These are phyloP conservation scores for Crotalus helleri DNA, from an alignment of 2,113 vertebrate genomes.

Conservation along the genomic window DNA sequence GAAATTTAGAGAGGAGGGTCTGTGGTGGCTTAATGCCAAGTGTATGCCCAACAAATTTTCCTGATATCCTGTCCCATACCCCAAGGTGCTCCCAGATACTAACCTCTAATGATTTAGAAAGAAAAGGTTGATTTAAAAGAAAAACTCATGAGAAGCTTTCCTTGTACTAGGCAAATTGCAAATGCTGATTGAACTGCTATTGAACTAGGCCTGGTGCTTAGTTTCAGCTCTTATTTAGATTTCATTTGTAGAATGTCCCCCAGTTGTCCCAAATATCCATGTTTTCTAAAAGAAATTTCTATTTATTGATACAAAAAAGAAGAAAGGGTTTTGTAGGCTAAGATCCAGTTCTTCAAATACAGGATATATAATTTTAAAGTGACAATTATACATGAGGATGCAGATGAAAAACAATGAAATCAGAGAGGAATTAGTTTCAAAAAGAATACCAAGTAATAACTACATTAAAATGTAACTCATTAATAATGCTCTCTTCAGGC, in stretches of 20 bases:
- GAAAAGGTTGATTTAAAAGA: background rate
- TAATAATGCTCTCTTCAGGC: background rate
- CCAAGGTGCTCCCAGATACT: background rate
- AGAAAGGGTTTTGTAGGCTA: background rate
- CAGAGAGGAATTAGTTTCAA: background rate
- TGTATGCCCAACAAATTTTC: background rate
- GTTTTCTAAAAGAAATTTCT: background rate
- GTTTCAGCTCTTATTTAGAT: background rate
- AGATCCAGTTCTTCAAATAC: background rate
- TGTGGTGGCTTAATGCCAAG: too few relatives aligned
- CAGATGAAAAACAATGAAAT: background rate
- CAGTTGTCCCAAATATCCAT: background rate
- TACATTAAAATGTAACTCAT: background rate
- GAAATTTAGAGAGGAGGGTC: background rate
- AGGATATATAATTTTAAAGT: background rate
- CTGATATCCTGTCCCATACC: background rate
- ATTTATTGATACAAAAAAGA: too few relatives aligned
- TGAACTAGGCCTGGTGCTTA: background rate
- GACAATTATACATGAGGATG: background rate
- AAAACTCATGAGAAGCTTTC: too few relatives aligned
- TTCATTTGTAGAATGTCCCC: background rate
- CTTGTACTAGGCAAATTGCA: too few relatives aligned
- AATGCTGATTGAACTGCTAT: background rate
- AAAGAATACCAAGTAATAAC: background rate
- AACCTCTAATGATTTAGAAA: background rate